phyloP scores from a whole-genome alignment of 2,888 invertebrate species.

The Meliscaeva auricollis region DNA sequence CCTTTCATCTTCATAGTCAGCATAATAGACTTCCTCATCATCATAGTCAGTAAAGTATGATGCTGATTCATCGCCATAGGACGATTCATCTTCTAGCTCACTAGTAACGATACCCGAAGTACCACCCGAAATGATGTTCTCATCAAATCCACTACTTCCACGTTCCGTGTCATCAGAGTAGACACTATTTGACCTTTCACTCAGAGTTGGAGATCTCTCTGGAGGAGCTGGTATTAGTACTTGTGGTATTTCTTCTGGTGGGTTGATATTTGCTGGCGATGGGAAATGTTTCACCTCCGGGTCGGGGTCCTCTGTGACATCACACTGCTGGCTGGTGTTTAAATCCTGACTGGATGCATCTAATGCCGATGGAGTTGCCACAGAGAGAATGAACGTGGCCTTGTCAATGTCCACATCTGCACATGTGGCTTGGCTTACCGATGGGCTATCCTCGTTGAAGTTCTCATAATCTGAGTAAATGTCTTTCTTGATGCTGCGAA shows the following conservation, averaged over 20 bases:
- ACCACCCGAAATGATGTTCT: conserved; percentile 79
- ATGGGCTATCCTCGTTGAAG: conserved; percentile 76
- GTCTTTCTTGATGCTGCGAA: conserved; percentile 68
- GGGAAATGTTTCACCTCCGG: conserved; percentile 78
- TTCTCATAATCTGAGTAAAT: conserved; percentile 79
- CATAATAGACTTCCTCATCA: conserved; percentile 26
- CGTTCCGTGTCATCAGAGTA: conserved; percentile 70
- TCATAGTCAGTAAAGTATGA: conserved; percentile 71
- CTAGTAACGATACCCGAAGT: conserved; percentile 82
- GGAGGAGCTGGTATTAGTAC: conserved; percentile 23
- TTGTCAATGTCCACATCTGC: conserved; percentile 78
- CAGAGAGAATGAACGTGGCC: conserved; percentile 78
- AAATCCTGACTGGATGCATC: conserved; percentile 77
- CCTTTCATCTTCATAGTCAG: conserved; percentile 35
- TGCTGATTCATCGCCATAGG: conserved; percentile 62
- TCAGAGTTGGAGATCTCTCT: conserved; percentile 60
- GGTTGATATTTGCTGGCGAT: conserved; percentile 77
- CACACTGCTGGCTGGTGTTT: conserved; percentile 70
- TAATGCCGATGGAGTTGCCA: conserved; percentile 77
- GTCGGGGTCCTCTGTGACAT: conserved; percentile 55
- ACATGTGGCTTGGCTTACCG: conserved; percentile 74
- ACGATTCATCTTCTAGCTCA: conserved; percentile 58
- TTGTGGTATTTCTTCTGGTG: conserved; percentile 43
- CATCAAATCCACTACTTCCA: conserved; percentile 82
- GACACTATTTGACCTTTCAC: conserved; percentile 45